Evolutionary conservation across 2,113 vertebrate genomes (phyloP).

Genomic region (Sinocyclocheilus anophthalmus): DNA sequence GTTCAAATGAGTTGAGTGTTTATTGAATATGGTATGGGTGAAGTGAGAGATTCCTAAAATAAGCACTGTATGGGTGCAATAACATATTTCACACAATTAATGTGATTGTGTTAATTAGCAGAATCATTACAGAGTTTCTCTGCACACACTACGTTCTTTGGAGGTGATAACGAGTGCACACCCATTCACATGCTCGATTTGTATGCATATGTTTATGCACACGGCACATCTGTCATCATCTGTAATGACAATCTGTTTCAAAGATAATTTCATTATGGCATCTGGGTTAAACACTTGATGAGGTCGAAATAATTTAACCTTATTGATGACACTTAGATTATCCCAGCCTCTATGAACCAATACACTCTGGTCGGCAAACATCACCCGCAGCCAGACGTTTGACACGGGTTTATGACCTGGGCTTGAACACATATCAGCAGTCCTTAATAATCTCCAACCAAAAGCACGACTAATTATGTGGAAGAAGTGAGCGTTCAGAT

Average conservation of each 20-base stretch:
- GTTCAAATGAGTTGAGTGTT: conserved; percentile 1
- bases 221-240: background rate
- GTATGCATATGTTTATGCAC: background rate
- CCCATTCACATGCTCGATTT: background rate
- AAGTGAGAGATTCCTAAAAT: conserved; percentile 31
- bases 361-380: background rate
- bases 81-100: conserved; percentile 27
- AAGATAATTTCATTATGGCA: conserved; percentile 6
- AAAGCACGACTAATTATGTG: background rate
- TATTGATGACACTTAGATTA: conserved; percentile 28
- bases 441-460: conserved; percentile 16
- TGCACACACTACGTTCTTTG: background rate
- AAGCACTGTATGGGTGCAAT: conserved; percentile 10
- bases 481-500: background rate
- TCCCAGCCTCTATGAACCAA: background rate
- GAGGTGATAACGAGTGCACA: background rate
- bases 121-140: conserved; percentile 12
- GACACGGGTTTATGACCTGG: background rate
- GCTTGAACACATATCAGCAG: conserved; percentile 1
- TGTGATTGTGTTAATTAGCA: conserved; percentile 35
- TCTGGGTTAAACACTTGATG: background rate
- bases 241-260: conserved; percentile 29
- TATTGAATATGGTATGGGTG: conserved; percentile 20
- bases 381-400: background rate
- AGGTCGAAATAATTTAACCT: conserved; percentile 23